Conservation (phyloP, 2,797 vertebrate genomes). For the Lophius americanus region DNA sequence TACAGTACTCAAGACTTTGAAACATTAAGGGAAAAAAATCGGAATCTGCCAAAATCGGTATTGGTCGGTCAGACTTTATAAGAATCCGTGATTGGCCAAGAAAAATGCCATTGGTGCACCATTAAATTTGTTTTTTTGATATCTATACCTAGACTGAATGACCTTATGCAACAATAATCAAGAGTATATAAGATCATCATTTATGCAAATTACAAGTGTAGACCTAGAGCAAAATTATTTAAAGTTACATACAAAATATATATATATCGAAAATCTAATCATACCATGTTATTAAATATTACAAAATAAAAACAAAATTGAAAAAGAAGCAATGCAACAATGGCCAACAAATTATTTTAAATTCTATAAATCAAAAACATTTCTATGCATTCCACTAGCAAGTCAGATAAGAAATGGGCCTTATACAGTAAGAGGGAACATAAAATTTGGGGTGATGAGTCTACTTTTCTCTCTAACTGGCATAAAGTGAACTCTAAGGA, state of each 20-base stretch:
- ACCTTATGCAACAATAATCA: background rate
- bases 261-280: background rate
- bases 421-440: conserved; percentile 2
- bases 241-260: background rate
- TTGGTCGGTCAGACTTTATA: too few species aligned
- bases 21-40: too few species aligned
- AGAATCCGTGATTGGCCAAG: too few species aligned
- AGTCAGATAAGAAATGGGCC: background rate
- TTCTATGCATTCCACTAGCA: background rate
- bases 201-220: background rate
- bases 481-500: conserved; percentile 48
- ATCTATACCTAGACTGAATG: background rate
- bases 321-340: too few species aligned
- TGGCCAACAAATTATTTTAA: too few species aligned
- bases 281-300: background rate
- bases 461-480: conserved; percentile 24
- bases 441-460: background rate
- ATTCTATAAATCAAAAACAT: background rate
- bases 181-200: background rate
- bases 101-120: too few species aligned
- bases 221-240: background rate
- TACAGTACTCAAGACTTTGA: too few species aligned
- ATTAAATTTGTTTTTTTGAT: background rate
- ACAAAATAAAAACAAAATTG: too few species aligned
- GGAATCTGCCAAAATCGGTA: too few species aligned